Conservation (phyloP, 2,797 vertebrate genomes). For the Euphonia xanthogaster region DNA sequence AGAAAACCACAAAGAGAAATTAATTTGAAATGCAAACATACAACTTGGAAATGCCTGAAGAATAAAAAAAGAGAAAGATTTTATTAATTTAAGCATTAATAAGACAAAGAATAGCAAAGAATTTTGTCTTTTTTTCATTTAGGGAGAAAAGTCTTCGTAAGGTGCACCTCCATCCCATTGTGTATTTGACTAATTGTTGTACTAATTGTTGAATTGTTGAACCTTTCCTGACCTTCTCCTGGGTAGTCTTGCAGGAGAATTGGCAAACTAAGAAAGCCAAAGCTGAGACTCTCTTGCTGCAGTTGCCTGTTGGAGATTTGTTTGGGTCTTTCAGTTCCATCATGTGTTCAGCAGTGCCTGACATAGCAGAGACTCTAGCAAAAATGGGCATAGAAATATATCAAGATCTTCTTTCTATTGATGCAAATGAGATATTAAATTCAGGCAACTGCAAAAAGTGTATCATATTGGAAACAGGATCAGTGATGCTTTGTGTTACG, state of each 20-base stretch:
- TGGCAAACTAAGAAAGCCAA: neutral
- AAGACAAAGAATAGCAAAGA: neutral
- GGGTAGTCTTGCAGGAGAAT: neutral
- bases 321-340: neutral
- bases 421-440: neutral
- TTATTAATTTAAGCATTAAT: neutral
- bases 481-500: neutral
- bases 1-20: neutral
- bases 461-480: neutral
- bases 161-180: neutral
- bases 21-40: neutral
- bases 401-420: neutral
- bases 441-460: neutral
- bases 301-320: neutral
- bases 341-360: neutral
- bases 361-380: neutral
- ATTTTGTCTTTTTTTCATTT: neutral
- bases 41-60: neutral
- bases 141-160: neutral
- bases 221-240: neutral
- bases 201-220: neutral
- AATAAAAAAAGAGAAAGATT: neutral
- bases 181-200: neutral
- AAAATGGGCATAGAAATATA: neutral
- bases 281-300: neutral